Percentiles rank a stretch among this genome's conserved stretches.
Evolutionary conservation across 2,113 vertebrate species (phyloP).

Genomic region (Pseudorhombus dupliciocellatus): DNA sequence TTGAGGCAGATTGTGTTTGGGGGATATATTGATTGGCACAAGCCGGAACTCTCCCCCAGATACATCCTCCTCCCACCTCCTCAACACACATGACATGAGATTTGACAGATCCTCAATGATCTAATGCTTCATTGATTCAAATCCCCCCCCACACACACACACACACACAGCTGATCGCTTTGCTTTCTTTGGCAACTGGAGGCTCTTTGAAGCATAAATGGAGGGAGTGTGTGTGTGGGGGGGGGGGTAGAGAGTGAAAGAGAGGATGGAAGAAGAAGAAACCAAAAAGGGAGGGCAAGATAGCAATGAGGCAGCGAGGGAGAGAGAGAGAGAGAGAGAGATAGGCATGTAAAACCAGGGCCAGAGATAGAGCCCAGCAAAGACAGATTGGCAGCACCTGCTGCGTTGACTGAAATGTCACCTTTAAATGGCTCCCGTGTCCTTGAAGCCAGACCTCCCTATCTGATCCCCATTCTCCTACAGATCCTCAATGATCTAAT

Average conservation of each 20-base stretch:
- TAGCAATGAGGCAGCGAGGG: conserved; percentile 20
- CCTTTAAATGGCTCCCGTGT: conserved; percentile 75
- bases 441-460: conserved; percentile 71
- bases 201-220: conserved; percentile 44
- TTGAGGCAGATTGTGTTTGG: conserved; percentile 11
- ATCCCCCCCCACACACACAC: too few species aligned
- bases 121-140: conserved; percentile 42
- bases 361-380: conserved; percentile 45
- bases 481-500: conserved; percentile 35
- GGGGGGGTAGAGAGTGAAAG: neutral
- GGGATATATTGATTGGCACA: conserved; percentile 7
- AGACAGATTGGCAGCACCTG: conserved; percentile 74
- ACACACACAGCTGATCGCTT: conserved; percentile 15
- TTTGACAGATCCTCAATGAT: conserved; percentile 36
- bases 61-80: conserved; percentile 5
- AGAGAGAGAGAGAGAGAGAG: conserved; percentile 33
- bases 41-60: conserved; percentile 14
- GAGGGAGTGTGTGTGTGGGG: neutral
- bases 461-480: conserved; percentile 74
- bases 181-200: conserved; percentile 40
- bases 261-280: conserved; percentile 28
- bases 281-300: conserved; percentile 3
- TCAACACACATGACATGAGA: conserved; percentile 1
- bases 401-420: conserved; percentile 74
- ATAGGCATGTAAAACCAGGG: conserved; percentile 50